Base-by-base conservation (phyloP, 1,140 invertebrate genomes). In the Aphidius ervi region DNA sequence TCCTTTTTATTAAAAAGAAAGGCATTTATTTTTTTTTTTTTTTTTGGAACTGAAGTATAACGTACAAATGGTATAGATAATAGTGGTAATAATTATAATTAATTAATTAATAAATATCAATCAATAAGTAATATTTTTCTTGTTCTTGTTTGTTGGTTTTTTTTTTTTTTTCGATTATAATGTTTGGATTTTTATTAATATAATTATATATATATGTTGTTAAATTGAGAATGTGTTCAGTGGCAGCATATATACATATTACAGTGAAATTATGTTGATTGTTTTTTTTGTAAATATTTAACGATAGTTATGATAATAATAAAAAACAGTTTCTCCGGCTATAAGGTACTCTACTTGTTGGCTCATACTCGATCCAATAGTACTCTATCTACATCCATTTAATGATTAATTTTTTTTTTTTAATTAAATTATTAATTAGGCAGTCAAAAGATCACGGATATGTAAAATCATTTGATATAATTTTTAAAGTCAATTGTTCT, bases 31-130 rank as follows among this genome's bases (percentile, higher is more conserved):
- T 10, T 54, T 39, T 79, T 78, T 79, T 78, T 80, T 80, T 78
- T 71, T 65, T 78, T 73, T 67, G 65, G 78, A 54, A 79, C 72
- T 71, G 64, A 78, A 79, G 72, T 79, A 66, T 76, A 78, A 80
- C 75, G 76, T 80, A 79, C 76, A 80, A 80, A 79, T 78, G 60
- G 72, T 76, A 72, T 79, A 73, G 70, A 74, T 78, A 77, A 78
- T 78, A 78, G 74, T 77, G 71, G 67, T 75, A 76, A 74, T 78
- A 73, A 74, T 73, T 72, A 76, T 75, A 77, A 79, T 74, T 73
- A 78, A 79, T 31, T 74, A 68, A 66, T 72, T 76, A 74, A 76
- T 71, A 73, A 78, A 78, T 77, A 77, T 74, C 70, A 76, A 79
- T 74, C 76, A 75, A 61, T 55, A 74, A 75, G 75, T 78, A 75